These are phyloP conservation scores for Esox niger DNA, from an alignment of 2,113 vertebrate species.

Conservation along the genomic window DNA sequence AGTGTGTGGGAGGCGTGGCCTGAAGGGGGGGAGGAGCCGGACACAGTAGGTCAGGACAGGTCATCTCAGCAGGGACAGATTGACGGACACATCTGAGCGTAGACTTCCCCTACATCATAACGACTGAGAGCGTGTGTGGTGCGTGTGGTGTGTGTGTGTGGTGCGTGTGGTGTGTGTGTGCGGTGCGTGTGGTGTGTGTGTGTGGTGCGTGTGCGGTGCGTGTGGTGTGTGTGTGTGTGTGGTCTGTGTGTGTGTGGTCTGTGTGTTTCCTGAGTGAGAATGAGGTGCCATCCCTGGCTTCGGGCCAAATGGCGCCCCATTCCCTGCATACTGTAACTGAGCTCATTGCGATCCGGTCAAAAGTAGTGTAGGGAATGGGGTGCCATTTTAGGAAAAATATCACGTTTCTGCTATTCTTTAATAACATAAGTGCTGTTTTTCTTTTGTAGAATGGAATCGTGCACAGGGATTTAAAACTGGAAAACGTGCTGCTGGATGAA, in stretches of 20 bases:
- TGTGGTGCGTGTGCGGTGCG: not conserved
- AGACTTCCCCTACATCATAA: not conserved
- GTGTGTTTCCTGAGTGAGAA: not conserved
- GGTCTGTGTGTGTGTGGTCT: not conserved
- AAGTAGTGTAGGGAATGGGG: no score
- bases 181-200: no score
- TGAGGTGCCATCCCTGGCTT: not conserved
- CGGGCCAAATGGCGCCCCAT: no score
- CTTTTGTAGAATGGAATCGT: slow-evolving; percentile 90
- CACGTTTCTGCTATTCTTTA: no score
- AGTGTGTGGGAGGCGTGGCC: no score
- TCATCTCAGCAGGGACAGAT: not conserved
- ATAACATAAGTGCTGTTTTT: slow-evolving; percentile 3
- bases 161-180: not conserved
- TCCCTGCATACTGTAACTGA: no score
- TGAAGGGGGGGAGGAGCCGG: not conserved
- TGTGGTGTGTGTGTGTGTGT: not conserved
- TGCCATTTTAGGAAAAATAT: no score
- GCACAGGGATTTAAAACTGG: slow-evolving; percentile 97
- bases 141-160: not conserved
- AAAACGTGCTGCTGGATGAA: slow-evolving; percentile 98
- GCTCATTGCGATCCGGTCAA: no score
- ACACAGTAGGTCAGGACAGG: slow-evolving; percentile 2
- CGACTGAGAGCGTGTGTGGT: not conserved
- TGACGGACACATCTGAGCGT: not conserved